Evolutionary conservation across 2,888 invertebrate species (phyloP).

Genomic region (Scaeva pyrastri): DNA sequence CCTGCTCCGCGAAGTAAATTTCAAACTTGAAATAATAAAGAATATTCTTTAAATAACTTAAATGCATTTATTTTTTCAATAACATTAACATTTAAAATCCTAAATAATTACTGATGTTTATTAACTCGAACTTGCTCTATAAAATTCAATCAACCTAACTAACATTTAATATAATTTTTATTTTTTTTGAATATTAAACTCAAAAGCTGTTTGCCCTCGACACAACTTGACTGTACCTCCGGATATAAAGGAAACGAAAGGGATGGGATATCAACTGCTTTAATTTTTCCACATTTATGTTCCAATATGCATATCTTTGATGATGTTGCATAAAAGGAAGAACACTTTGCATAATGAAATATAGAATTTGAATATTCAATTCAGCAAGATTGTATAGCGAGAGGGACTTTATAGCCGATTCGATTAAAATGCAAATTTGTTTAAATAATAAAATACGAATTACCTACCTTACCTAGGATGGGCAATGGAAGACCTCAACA

Average conservation of each 20-base stretch:
- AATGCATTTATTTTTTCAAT: background rate
- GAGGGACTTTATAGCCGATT: background rate
- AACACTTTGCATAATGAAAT: constrained; percentile 34
- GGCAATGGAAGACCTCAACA: background rate
- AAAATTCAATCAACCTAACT: constrained; percentile 14
- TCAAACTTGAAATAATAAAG: too few species aligned
- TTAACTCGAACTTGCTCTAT: constrained; percentile 26
- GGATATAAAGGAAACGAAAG: background rate
- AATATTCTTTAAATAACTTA: background rate
- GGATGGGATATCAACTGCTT: background rate
- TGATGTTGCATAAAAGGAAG: background rate
- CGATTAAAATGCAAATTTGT: constrained; percentile 52
- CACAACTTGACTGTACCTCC: background rate
- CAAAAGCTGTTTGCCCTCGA: background rate
- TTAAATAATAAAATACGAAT: background rate
- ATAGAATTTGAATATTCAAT: constrained; percentile 46
- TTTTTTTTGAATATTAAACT: constrained; percentile 2
- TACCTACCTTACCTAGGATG: background rate
- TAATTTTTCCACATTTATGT: background rate
- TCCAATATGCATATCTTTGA: background rate
- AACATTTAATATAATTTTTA: constrained; percentile 29
- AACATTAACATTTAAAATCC: background rate
- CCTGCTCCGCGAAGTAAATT: too few species aligned
- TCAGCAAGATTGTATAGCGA: background rate
- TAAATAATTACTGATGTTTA: background rate